These are phyloP conservation scores for Armadillidium nasatum DNA, from an alignment of 1,140 invertebrate species.

Conservation along the genomic window DNA sequence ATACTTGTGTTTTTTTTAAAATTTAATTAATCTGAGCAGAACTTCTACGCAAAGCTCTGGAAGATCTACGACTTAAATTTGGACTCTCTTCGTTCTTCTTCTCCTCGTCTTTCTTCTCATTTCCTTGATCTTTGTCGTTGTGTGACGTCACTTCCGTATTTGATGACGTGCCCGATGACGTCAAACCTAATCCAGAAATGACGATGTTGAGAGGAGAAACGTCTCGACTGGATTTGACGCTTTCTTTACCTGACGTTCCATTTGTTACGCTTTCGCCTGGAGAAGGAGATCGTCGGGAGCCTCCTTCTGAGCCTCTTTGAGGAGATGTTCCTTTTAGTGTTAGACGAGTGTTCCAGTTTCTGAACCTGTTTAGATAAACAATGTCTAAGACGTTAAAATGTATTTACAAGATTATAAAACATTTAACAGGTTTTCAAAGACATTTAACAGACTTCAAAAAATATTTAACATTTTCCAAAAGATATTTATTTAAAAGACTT, in stretches of 20 bases:
- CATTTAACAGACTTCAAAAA: background rate
- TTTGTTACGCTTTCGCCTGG: background rate
- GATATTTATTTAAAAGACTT: no score
- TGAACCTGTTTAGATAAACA: constrained; percentile 1
- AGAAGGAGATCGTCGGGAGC: background rate
- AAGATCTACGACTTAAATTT: background rate
- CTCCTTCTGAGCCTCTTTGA: background rate
- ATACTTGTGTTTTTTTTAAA: no score
- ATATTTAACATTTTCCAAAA: background rate
- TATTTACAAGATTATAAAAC: background rate
- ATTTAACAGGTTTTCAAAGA: background rate
- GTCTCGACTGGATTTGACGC: background rate
- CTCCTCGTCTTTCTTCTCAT: background rate
- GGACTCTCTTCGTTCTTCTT: background rate
- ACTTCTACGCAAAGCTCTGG: background rate
- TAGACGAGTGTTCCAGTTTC: constrained; percentile 29
- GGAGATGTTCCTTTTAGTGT: constrained; percentile 21
- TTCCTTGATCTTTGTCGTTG: background rate
- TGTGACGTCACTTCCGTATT: background rate
- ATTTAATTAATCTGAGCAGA: background rate
- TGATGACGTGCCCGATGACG: background rate
- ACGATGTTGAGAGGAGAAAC: background rate
- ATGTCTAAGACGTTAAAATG: background rate
- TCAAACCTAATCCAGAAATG: background rate
- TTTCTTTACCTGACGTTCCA: background rate